A percentile compares a stretch with the other conserved stretches of the same genome.
Evolutionary conservation across 2,888 invertebrate genomes (phyloP).

Genomic region (Mongoloraphidia duomilia): DNA sequence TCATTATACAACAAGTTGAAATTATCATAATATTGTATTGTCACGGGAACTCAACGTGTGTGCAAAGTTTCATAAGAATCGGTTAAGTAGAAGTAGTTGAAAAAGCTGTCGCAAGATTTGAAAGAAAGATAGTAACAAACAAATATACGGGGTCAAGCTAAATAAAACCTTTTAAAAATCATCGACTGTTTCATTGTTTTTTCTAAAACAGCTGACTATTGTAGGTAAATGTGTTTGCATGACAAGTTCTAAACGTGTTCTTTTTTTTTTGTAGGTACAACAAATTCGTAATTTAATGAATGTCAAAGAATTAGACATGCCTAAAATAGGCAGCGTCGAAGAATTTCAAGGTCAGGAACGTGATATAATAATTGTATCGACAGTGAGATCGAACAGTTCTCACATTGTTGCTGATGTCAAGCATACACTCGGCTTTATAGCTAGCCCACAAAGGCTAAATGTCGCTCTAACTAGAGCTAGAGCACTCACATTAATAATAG

Average conservation of each 20-base stretch:
- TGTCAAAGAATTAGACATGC: conserved; percentile 35
- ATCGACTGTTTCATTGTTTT: too few species aligned
- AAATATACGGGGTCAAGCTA: too few species aligned
- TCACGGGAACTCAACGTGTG: too few species aligned
- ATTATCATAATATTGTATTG: too few species aligned
- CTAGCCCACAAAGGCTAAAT: conserved; percentile 67
- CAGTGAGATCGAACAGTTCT: conserved; percentile 39
- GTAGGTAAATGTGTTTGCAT: too few species aligned
- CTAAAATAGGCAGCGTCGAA: conserved; percentile 69
- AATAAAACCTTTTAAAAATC: too few species aligned
- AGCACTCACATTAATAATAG: conserved; percentile 64
- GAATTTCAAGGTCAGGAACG: conserved; percentile 78
- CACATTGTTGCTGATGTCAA: conserved; percentile 31
- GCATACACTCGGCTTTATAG: conserved; percentile 55
- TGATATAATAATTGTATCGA: conserved; percentile 57
- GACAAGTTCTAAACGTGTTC: background rate
- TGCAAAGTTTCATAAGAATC: too few species aligned
- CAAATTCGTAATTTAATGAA: conserved; percentile 42
- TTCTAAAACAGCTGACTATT: background rate
- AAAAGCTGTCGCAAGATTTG: too few species aligned
- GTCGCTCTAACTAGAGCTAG: conserved; percentile 79
- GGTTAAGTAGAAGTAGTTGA: too few species aligned
- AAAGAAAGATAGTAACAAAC: too few species aligned
- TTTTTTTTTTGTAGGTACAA: conserved; percentile 35
- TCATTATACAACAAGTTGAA: too few species aligned